These are phyloP conservation scores for Darevskia mixta DNA, from an alignment of 2,797 vertebrate genomes.

Conservation along the genomic window DNA sequence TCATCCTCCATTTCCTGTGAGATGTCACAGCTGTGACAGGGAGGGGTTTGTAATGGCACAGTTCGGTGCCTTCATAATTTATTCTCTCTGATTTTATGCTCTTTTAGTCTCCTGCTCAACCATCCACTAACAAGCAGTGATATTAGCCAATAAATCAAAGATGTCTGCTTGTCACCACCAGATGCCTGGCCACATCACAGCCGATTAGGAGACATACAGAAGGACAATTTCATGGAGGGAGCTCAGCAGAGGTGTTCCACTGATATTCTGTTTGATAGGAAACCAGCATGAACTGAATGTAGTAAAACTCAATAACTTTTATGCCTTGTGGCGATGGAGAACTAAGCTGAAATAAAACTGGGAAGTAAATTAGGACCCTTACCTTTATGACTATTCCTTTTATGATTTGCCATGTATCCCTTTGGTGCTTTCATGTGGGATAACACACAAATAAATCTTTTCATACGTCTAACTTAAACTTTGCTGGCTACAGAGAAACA, in stretches of 20 bases:
- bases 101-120: constrained; percentile 85
- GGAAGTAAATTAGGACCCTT: constrained; percentile 73
- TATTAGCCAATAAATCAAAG: constrained; percentile 95
- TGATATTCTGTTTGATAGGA: constrained; percentile 86
- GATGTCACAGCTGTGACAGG: constrained; percentile 83
- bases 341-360: constrained; percentile 73
- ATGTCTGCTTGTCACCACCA: constrained; percentile 87
- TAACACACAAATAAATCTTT: constrained; percentile 61
- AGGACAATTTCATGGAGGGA: constrained; percentile 86
- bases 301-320: constrained; percentile 77
- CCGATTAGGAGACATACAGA: constrained; percentile 86
- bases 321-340: constrained; percentile 70
- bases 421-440: constrained; percentile 43
- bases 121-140: constrained; percentile 90
- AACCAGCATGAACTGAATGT: constrained; percentile 77
- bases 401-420: constrained; percentile 53
- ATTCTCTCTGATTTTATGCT: constrained; percentile 87
- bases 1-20: constrained; percentile 80
- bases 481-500: constrained; percentile 37
- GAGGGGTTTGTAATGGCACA: constrained; percentile 83
- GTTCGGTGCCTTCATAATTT: constrained; percentile 87
- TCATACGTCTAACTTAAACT: constrained; percentile 49
- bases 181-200: constrained; percentile 90
- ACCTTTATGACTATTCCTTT: constrained; percentile 62
- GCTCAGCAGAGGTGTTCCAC: constrained; percentile 78